Percentiles rank a stretch among this genome's conserved stretches.
Evolutionary conservation across 2,113 vertebrate genomes (phyloP).

Genomic region (Dolichotis patagonum): DNA sequence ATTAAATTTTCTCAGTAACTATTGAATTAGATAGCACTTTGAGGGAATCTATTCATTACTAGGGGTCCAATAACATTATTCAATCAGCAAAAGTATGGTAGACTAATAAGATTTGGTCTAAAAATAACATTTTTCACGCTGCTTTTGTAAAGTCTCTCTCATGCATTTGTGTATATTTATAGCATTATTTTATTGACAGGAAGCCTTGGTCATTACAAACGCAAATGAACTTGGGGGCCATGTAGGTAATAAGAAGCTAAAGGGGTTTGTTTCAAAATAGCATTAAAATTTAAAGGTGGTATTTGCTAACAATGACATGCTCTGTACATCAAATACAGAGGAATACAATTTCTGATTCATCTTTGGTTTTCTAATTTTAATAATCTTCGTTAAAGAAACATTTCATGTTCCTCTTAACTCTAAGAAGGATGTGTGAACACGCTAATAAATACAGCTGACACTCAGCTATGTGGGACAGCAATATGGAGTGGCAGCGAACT

Average conservation of each 20-base stretch:
- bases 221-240: neutral
- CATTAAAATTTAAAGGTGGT: neutral
- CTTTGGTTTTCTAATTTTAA: constrained; percentile 42
- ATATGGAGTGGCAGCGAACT: too few species aligned
- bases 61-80: constrained; percentile 18
- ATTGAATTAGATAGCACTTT: constrained; percentile 52
- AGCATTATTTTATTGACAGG: constrained; percentile 5
- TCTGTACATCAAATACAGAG: constrained; percentile 5
- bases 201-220: neutral
- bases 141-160: constrained; percentile 29
- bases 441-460: neutral
- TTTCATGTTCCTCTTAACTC: neutral
- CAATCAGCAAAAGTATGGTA: constrained; percentile 36
- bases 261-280: neutral
- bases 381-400: constrained; percentile 17
- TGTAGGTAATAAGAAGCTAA: neutral
- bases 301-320: neutral
- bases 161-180: neutral
- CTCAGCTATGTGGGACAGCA: neutral
- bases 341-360: constrained; percentile 14
- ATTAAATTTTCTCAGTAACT: constrained; percentile 50
- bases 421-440: neutral
- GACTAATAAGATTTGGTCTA: neutral
- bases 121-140: constrained; percentile 24
- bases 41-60: constrained; percentile 62